Conservation (phyloP, 2,113 vertebrate genomes). For the Scopus umbretta region DNA sequence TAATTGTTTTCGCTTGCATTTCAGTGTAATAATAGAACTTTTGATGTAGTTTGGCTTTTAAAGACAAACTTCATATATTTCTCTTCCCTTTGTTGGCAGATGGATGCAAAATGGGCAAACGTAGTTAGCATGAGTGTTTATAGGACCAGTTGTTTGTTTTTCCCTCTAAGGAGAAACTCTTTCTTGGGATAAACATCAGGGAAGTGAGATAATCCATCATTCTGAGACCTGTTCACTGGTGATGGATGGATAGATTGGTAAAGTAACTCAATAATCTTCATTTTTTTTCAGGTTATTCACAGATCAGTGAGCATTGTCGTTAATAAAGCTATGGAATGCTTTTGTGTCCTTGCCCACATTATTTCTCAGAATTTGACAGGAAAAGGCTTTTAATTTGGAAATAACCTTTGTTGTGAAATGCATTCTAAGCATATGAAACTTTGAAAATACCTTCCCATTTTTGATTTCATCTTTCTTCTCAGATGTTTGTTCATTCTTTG, state of each 20-base stretch:
- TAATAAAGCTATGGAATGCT: conserved; percentile 83
- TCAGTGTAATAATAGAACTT: not conserved
- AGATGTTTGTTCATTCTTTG: not conserved
- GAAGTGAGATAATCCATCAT: conserved; percentile 79
- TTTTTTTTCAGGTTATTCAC: conserved; percentile 82
- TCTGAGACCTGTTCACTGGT: conserved; percentile 74
- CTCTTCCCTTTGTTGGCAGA: not conserved
- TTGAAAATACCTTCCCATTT: not conserved
- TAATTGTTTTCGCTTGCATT: not conserved
- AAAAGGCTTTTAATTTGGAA: conserved; percentile 75
- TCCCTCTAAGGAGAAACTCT: conserved; percentile 52
- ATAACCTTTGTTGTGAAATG: conserved; percentile 65
- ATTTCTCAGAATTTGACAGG: conserved; percentile 77
- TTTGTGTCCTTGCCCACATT: conserved; percentile 77
- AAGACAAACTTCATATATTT: not conserved
- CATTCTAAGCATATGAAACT: not conserved
- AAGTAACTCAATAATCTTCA: conserved; percentile 85
- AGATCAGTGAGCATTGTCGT: conserved; percentile 81
- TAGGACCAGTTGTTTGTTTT: conserved; percentile 64
- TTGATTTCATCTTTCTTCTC: not conserved
- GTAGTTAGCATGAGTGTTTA: conserved; percentile 20
- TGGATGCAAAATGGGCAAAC: not conserved
- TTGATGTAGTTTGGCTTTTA: not conserved
- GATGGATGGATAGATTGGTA: conserved; percentile 84
- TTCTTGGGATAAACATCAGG: conserved; percentile 65